Conservation (phyloP, 2,113 vertebrate species). For the Heloderma charlesbogerti region DNA sequence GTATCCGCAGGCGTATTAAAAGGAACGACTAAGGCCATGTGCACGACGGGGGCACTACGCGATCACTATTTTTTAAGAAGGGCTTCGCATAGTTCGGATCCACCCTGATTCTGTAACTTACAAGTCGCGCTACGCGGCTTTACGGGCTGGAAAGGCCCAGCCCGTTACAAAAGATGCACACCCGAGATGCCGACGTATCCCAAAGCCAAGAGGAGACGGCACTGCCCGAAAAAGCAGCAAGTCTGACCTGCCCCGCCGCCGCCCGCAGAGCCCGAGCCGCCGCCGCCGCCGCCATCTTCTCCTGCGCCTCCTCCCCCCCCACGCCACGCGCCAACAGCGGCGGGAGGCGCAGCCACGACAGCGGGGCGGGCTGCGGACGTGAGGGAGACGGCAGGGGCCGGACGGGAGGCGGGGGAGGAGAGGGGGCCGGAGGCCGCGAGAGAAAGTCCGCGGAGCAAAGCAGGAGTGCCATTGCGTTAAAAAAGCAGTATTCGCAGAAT, state of each 20-base stretch:
- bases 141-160: background rate
- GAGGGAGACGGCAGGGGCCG: fast-evolving
- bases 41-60: too few relatives aligned
- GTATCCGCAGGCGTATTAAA: background rate
- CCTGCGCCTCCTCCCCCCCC: fast-evolving
- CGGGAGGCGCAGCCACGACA: too few relatives aligned
- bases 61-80: too few relatives aligned
- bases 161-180: background rate
- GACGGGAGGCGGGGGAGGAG: background rate
- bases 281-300: slow-evolving; percentile 68
- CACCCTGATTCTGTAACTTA: too few relatives aligned
- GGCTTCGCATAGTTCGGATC: too few relatives aligned
- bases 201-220: fast-evolving
- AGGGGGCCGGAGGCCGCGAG: too few relatives aligned
- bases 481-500: too few relatives aligned
- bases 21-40: background rate
- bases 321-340: fast-evolving
- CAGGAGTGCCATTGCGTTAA: too few relatives aligned
- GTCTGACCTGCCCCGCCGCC: slow-evolving; percentile 70
- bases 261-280: slow-evolving; percentile 30
- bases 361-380: too few relatives aligned
- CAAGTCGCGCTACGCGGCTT: too few relatives aligned
- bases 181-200: background rate
- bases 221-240: too few relatives aligned
- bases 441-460: too few relatives aligned